Conservation (phyloP, 2,113 vertebrate genomes). For the Mixornis gularis region DNA sequence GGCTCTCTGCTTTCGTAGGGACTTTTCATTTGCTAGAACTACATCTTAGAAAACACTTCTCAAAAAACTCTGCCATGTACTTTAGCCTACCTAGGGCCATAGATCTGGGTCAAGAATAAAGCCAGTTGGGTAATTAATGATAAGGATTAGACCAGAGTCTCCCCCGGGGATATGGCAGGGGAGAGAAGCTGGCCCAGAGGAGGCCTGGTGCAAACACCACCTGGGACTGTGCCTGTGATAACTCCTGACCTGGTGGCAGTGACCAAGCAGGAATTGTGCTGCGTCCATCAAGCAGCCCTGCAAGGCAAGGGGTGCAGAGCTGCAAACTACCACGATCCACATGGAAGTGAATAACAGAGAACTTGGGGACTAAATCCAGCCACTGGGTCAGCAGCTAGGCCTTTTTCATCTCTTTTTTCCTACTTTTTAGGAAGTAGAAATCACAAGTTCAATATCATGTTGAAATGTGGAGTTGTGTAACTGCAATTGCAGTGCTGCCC, state of each 20-base stretch:
- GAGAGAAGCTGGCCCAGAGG: background rate
- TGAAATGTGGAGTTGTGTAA: background rate
- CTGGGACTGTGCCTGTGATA: fast-evolving
- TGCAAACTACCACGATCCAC: fast-evolving
- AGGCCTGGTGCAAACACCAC: background rate
- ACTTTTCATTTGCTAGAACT: background rate
- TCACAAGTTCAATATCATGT: background rate
- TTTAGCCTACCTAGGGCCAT: background rate
- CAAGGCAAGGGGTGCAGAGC: background rate
- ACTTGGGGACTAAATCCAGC: fast-evolving
- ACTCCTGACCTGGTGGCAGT: background rate
- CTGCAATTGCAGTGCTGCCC: background rate
- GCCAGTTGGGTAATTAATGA: background rate
- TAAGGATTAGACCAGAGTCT: background rate
- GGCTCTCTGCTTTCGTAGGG: background rate
- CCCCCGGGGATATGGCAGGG: background rate
- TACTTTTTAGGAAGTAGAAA: background rate
- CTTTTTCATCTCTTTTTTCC: too few species aligned
- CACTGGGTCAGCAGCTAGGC: background rate
- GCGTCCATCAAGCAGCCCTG: background rate
- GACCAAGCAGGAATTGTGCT: background rate
- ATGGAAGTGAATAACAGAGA: background rate
- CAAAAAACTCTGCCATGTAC: background rate
- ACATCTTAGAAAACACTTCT: background rate
- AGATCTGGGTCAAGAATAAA: background rate